Evolutionary conservation across 2,888 invertebrate species (phyloP).

Genomic region (Xestia ashworthii): DNA sequence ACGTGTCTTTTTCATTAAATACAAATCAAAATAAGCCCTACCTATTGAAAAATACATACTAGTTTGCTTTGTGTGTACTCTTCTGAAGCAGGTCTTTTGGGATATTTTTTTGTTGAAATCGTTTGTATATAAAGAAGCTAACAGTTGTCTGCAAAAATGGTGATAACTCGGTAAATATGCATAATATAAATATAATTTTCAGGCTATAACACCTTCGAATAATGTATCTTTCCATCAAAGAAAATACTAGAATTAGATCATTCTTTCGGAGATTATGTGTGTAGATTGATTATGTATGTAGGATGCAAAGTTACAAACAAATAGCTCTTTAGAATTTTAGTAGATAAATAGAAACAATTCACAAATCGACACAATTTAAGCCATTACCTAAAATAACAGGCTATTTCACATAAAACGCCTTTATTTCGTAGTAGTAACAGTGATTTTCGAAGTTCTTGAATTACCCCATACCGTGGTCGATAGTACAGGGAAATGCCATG

Average conservation of each 20-base stretch:
- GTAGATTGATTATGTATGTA: too few species aligned
- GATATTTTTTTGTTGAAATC: neutral
- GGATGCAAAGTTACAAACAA: too few species aligned
- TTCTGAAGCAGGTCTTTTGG: neutral
- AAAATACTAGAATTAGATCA: too few species aligned
- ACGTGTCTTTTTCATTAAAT: neutral
- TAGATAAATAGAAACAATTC: neutral
- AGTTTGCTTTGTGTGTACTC: neutral
- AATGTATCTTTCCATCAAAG: too few species aligned
- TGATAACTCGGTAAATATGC: too few species aligned
- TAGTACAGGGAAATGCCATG: slow-evolving; percentile 63
- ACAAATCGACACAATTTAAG: slow-evolving; percentile 3
- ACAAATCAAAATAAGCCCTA: neutral
- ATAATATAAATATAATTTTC: too few species aligned
- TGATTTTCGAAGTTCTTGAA: neutral
- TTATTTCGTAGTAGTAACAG: neutral
- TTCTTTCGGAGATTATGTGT: too few species aligned
- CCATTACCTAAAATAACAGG: slow-evolving; percentile 16
- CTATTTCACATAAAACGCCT: neutral
- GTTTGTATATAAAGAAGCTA: too few species aligned
- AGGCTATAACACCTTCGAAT: too few species aligned
- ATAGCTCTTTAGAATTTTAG: too few species aligned
- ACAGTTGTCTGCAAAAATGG: too few species aligned
- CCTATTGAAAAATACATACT: neutral
- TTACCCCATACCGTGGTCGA: neutral